phyloP scores from a whole-genome alignment of 1,140 invertebrate species.

The Agrypnia vestita region DNA sequence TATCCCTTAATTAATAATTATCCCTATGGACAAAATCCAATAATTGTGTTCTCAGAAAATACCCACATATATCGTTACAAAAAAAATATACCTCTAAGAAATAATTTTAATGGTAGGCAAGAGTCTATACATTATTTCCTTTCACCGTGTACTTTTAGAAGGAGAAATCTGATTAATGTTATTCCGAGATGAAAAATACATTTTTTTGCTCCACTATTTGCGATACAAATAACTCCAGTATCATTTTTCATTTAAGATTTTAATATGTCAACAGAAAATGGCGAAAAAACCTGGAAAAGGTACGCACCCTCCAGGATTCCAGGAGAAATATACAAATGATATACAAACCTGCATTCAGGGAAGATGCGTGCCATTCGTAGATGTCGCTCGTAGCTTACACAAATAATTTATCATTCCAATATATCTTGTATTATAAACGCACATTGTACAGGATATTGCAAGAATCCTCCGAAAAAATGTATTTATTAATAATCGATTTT shows the following conservation, averaged over 20 bases:
- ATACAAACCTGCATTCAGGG: conserved; percentile 5
- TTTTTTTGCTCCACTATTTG: conserved; percentile 8
- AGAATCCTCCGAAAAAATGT: background rate
- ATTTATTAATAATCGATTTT: background rate
- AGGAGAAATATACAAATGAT: conserved; percentile 13
- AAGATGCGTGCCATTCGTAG: conserved; percentile 17
- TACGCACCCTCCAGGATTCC: background rate
- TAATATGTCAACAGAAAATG: conserved; percentile 34
- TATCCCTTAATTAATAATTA: too few species aligned
- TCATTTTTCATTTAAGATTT: conserved; percentile 38
- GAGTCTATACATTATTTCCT: too few species aligned
- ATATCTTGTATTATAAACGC: background rate
- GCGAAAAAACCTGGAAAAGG: background rate
- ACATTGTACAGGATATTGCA: background rate
- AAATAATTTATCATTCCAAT: conserved; percentile 15
- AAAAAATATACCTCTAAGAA: too few species aligned
- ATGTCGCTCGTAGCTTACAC: background rate
- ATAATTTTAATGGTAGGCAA: too few species aligned
- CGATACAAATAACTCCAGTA: conserved; percentile 21
- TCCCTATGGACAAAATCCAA: too few species aligned
- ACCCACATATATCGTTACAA: too few species aligned
- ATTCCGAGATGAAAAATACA: conserved; percentile 22
- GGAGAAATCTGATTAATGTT: conserved; percentile 22
- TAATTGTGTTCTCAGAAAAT: too few species aligned
- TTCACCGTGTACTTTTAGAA: background rate